Evolutionary conservation across 2,888 invertebrate species (phyloP).

Genomic region (Callyntrura sp.): DNA sequence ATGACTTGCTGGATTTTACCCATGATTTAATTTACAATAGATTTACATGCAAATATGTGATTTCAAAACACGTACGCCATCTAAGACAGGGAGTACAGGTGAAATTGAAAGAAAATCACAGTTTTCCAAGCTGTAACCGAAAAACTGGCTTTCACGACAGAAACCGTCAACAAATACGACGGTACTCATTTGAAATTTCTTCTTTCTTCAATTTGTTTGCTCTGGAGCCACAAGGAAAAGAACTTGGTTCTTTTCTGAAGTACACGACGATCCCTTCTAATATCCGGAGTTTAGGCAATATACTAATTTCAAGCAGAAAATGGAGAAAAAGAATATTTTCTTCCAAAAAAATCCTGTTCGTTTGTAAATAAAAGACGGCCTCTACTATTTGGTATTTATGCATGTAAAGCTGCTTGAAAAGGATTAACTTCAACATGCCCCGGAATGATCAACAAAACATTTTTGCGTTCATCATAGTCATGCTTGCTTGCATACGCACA

Average conservation of each 20-base stretch:
- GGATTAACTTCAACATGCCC: constrained; percentile 54
- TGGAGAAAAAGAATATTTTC: no score
- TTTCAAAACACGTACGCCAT: neutral
- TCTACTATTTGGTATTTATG: constrained; percentile 12
- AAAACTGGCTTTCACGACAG: neutral
- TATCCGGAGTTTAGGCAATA: neutral
- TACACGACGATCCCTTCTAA: neutral
- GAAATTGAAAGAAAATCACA: neutral
- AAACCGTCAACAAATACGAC: constrained; percentile 30
- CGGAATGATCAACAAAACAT: constrained; percentile 14
- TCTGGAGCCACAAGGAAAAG: neutral
- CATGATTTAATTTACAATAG: constrained; percentile 63
- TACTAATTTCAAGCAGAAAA: neutral
- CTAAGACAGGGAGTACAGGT: neutral
- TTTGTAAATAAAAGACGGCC: no score
- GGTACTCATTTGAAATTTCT: constrained; percentile 2
- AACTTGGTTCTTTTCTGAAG: no score
- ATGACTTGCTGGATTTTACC: constrained; percentile 66
- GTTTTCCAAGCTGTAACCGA: neutral
- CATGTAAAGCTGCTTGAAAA: neutral
- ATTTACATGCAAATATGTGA: constrained; percentile 36
- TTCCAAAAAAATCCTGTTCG: no score
- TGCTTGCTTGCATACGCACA: neutral
- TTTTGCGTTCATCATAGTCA: neutral
- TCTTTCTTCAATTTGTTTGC: neutral